Base-by-base conservation (phyloP, 2,888 invertebrate genomes). In the Scelioninae gen. 1 region DNA sequence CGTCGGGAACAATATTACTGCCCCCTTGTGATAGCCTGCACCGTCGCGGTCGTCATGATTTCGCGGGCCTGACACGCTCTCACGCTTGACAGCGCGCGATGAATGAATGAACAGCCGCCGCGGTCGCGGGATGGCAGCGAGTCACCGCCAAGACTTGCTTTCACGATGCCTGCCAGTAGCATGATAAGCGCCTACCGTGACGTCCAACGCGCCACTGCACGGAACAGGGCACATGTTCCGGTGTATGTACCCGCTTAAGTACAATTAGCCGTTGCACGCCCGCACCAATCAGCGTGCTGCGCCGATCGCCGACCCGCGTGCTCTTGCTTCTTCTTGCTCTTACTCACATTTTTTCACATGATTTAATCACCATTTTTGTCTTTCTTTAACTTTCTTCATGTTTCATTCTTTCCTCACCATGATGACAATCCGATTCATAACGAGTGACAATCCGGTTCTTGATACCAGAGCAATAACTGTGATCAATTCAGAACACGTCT, bases 141-240 rank as follows among this genome's bases (percentile, higher is more conserved):
- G 63, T 58, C 63, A 47, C 45, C 63, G 78, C 63, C 51, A 58
- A 60, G 23, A 11, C 63, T 62, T 60, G 72, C 66, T 58, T 62
- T 62, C 72, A 72, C 6, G 31, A 82, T 77, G 82, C 68, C 80
- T 68, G 77, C 74, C 60, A 83, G 75, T 63, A 83, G 78, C 38
- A 83, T 83, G 83, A 75, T 75, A 62, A 15, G 38, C 58, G 71
- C 71, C 69, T 43, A 66, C 58, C 69, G 58, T 65, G 63, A 83
- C 72, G 71, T 83, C 78, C 83, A 75, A 66, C 74, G 45, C 68
- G 78, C 63, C 78, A 80, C 80, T 80, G 82, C 82, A 58, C 66
- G 82, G 68, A 79, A 79, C 78, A 83, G 83, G 78, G 83, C 83
- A 83, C 83, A 83, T 83, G 83, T 83, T 79, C 78, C 83, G 78